Evolutionary conservation across 1,140 invertebrate genomes (phyloP), one percentile per base, ranked within the genome.

Genomic region (Globodera ellingtonae): DNA sequence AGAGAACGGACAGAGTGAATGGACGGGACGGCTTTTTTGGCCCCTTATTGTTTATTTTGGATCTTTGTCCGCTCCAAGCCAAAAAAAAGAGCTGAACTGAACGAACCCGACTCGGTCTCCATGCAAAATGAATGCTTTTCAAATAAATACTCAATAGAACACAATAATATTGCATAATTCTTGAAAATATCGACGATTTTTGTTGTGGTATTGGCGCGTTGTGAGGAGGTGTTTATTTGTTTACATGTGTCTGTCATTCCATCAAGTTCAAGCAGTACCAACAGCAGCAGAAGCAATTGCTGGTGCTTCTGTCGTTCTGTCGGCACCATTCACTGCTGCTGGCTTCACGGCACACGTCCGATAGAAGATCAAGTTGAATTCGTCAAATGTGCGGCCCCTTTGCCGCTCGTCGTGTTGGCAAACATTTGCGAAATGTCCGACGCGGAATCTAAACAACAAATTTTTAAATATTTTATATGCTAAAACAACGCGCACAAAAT

Each of bases 321-420:
- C 35, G 15, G 18, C 62, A 44, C 62, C 48, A 6, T 65, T n/a
- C 24, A 3, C 52, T 24, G 48, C 21, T 13, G n/a, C 48, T 44
- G 52, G 6, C 15, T 78, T 79, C n/a, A 75, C 59, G 8, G 35
- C 13, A 62, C 87, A 89, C 46, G 73, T 80, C 10, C 87, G 83
- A 71, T 89, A 89, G 83, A 89, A 89, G 66, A 89, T 75, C 46
- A 89, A 52, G 70, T 87, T 89, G 77, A 86, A 89, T 76, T 89
- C 88, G 59, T 89, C 88, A 71, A 81, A 89, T 9, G 56, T 75
- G 10, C 75, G 71, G 13, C 85, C 85, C 44, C 78, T 74, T 56
- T 86, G 79, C 48, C 81, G 74, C 56, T 85, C 84, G 10, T 56
- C 66, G 71, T 81, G 81, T 69, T 70, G 69, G 69, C 87, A 89